Conservation (phyloP, 2,888 invertebrate genomes). For the Tinea pellionella region DNA sequence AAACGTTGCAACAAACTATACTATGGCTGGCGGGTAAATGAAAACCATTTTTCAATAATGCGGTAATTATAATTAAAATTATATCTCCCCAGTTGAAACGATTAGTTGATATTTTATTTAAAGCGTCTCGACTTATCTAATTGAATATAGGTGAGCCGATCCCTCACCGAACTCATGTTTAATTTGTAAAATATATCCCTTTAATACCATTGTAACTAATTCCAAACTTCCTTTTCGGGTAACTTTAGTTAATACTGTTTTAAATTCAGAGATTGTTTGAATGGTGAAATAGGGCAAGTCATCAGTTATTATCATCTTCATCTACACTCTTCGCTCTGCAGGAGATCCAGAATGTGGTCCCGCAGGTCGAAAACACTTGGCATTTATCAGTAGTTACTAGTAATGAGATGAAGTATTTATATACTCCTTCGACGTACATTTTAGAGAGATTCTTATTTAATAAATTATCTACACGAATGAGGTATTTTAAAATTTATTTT, state of each 20-base stretch:
- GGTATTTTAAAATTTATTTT: too few relatives aligned
- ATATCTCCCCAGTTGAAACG: too few relatives aligned
- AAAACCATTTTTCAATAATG: too few relatives aligned
- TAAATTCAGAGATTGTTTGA: constrained; percentile 5
- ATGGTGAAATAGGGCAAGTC: constrained; percentile 7
- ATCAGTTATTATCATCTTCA: constrained; percentile 8
- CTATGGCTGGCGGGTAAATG: too few relatives aligned
- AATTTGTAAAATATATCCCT: neutral
- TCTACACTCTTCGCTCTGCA: constrained; percentile 4
- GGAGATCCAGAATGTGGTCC: constrained; percentile 6
- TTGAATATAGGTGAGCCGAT: neutral
- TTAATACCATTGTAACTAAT: constrained; percentile 1
- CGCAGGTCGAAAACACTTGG: neutral
- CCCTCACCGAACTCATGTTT: neutral
- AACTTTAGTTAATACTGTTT: constrained; percentile 7
- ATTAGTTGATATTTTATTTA: neutral
- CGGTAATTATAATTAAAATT: too few relatives aligned
- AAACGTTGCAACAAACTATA: too few relatives aligned
- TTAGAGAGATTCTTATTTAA: too few relatives aligned
- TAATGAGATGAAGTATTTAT: neutral
- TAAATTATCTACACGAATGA: too few relatives aligned
- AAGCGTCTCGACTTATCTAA: neutral
- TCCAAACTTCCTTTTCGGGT: neutral
- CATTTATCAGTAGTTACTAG: neutral
- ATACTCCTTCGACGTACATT: neutral